phyloP scores from a whole-genome alignment of 2,113 vertebrate genomes.

The Solea solea region DNA sequence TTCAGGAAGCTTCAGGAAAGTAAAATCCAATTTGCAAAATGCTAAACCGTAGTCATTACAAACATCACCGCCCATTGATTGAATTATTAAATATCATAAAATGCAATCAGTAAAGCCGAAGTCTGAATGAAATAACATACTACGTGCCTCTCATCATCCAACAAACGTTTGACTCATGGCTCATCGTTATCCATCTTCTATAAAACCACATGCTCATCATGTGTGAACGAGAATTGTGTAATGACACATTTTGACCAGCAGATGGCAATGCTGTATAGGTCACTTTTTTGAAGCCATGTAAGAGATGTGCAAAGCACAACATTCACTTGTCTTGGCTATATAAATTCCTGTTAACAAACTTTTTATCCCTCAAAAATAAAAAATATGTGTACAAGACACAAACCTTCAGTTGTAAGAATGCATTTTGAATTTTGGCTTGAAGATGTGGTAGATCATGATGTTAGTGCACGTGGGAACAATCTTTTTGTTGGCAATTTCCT shows the following conservation, averaged over 20 bases:
- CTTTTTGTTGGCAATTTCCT: background rate
- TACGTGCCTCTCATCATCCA: background rate
- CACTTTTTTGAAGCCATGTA: background rate
- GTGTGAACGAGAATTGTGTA: conserved; percentile 16
- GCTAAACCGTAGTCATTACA: no score
- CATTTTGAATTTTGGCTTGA: background rate
- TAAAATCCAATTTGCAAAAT: no score
- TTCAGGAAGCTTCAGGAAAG: no score
- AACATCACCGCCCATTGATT: no score
- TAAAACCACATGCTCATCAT: background rate
- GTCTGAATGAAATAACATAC: no score
- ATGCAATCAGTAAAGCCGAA: no score
- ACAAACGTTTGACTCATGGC: background rate
- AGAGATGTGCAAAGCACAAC: no score
- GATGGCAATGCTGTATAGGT: conserved; percentile 60
- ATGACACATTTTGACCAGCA: conserved; percentile 39
- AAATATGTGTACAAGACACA: background rate
- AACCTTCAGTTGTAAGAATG: background rate
- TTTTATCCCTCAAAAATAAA: background rate
- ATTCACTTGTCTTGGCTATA: no score
- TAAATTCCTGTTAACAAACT: no score
- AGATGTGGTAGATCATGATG: background rate
- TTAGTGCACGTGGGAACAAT: background rate
- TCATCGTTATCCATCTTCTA: background rate
- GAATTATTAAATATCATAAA: no score